Percentiles rank a stretch among this genome's conserved stretches.
Conservation (phyloP, 2,113 vertebrate genomes). For the Tautogolabrus adspersus region DNA sequence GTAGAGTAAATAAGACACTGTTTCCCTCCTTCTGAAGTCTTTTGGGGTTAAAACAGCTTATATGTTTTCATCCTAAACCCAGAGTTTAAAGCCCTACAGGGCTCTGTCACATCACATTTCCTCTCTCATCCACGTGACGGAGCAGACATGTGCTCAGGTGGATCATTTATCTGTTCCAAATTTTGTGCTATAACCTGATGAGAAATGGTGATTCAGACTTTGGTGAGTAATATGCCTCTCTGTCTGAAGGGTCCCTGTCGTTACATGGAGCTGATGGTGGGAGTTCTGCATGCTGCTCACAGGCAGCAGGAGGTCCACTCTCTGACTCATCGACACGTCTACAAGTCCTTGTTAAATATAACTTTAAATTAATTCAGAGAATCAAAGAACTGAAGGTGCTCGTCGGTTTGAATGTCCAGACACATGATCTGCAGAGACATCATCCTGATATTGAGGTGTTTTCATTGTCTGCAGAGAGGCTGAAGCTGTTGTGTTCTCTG, state of each 20-base stretch:
- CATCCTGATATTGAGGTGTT: not conserved
- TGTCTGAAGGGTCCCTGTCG: slow-evolving; percentile 1
- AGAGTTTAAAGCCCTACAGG: not conserved
- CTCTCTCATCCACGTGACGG: not conserved
- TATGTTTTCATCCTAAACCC: no score
- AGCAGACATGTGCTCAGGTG: not conserved
- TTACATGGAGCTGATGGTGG: slow-evolving; percentile 25
- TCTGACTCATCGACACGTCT: not conserved
- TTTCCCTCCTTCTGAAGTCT: no score
- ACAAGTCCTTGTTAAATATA: not conserved
- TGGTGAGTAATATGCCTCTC: not conserved
- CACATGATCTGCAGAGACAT: not conserved
- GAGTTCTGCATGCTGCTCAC: slow-evolving; percentile 26
- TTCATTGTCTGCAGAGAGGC: not conserved
- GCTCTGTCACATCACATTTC: not conserved
- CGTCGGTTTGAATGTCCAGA: not conserved
- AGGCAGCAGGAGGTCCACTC: not conserved
- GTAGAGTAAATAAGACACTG: no score
- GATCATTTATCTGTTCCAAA: not conserved
- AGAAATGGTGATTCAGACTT: not conserved
- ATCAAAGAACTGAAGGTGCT: not conserved
- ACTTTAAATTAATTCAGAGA: not conserved
- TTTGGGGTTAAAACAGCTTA: no score
- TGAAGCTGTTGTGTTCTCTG: not conserved
- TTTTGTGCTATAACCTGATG: not conserved